These are phyloP conservation scores for Nematolebias whitei DNA, from an alignment of 2,113 vertebrate species.

Conservation along the genomic window DNA sequence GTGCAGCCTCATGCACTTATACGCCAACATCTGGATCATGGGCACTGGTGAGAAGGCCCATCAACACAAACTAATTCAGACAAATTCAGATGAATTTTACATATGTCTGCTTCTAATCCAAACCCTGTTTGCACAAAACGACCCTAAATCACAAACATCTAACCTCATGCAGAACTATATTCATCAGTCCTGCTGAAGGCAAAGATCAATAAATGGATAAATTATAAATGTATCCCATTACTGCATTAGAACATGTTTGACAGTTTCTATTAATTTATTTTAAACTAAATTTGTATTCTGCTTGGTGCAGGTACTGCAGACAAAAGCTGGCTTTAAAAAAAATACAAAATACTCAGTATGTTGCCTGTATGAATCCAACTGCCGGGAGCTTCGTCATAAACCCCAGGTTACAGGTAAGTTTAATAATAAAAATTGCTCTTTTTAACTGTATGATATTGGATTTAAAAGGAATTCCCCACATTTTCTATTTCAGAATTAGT, in stretches of 20 bases:
- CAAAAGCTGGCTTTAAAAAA: conserved; percentile 84
- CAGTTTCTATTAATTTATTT: no score
- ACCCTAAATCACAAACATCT: neutral
- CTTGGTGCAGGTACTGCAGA: conserved; percentile 78
- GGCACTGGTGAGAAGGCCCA: conserved; percentile 77
- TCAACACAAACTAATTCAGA: neutral
- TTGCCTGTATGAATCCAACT: conserved; percentile 84
- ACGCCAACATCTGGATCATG: conserved; percentile 80
- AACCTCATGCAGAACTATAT: neutral
- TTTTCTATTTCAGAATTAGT: no score
- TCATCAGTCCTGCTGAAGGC: neutral
- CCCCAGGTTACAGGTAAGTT: conserved; percentile 83
- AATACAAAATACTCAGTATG: conserved; percentile 82
- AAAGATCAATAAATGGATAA: neutral
- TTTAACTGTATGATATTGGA: neutral
- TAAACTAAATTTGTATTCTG: neutral
- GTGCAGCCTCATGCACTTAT: conserved; percentile 82
- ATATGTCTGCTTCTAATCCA: no score
- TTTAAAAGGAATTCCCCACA: neutral
- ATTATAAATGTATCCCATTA: neutral
- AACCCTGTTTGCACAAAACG: neutral
- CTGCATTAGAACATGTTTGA: neutral
- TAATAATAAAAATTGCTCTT: neutral
- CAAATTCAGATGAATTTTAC: no score
- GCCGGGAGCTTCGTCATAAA: conserved; percentile 84